Evolutionary conservation across 2,888 invertebrate species (phyloP).

Genomic region (Sussaba pulchella): DNA sequence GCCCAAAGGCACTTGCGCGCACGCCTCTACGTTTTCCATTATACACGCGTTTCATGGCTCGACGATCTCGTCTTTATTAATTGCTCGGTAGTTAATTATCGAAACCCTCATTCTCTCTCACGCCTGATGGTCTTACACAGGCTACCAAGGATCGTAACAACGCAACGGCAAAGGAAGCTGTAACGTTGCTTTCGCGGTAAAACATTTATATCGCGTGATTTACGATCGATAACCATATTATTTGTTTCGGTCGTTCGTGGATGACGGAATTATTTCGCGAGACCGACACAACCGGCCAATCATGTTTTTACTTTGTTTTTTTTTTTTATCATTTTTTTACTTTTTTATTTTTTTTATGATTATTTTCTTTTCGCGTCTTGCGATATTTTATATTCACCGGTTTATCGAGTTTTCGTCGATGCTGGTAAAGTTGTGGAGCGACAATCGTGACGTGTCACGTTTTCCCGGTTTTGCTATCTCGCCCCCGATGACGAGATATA

Average conservation of each 20-base stretch:
- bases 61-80: slow-evolving; percentile 54
- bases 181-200: slow-evolving; percentile 27
- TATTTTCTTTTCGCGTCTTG: neutral
- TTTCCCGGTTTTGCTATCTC: slow-evolving; percentile 32
- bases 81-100: slow-evolving; percentile 51
- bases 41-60: slow-evolving; percentile 55
- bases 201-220: too few species aligned
- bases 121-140: too few species aligned
- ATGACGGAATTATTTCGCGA: slow-evolving; percentile 7
- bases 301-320: too few species aligned
- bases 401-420: neutral
- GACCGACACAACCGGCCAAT: too few species aligned
- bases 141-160: slow-evolving; percentile 20
- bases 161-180: slow-evolving; percentile 48
- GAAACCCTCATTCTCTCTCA: slow-evolving; percentile 34
- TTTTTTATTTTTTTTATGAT: too few species aligned
- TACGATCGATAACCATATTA: neutral
- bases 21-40: slow-evolving; percentile 53
- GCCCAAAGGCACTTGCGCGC: slow-evolving; percentile 16
- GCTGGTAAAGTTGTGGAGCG: too few species aligned
- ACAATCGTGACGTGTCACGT: too few species aligned
- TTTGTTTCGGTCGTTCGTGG: neutral
- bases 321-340: too few species aligned
- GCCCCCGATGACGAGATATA: slow-evolving; percentile 16
- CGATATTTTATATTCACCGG: neutral